phyloP scores from a whole-genome alignment of 2,113 vertebrate species.

The Seriola dumerili region DNA sequence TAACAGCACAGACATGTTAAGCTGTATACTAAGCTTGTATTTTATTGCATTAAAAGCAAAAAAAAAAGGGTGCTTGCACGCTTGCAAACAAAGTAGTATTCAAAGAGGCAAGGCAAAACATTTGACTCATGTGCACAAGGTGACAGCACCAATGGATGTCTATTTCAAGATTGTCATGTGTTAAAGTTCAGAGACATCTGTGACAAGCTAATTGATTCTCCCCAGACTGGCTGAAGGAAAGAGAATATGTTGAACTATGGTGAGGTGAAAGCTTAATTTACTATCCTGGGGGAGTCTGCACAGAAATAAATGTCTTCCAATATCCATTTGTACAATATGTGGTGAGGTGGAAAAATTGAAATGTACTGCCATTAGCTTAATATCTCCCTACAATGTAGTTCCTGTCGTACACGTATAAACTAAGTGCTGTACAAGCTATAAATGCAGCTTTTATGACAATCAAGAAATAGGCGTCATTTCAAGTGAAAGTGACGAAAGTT shows the following conservation, averaged over 20 bases:
- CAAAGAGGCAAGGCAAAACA: constrained; percentile 50
- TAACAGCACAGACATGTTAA: neutral
- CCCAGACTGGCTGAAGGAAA: constrained; percentile 2
- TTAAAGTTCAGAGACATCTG: constrained; percentile 45
- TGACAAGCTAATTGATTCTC: constrained; percentile 57
- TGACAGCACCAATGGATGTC: constrained; percentile 50
- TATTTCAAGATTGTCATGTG: constrained; percentile 73
- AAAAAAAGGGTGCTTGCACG: constrained; percentile 34
- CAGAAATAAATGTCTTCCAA: constrained; percentile 20
- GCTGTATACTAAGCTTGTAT: neutral
- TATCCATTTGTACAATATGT: constrained; percentile 32
- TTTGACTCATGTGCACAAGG: constrained; percentile 60
- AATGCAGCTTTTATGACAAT: constrained; percentile 58
- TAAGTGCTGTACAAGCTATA: neutral
- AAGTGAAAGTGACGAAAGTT: constrained; percentile 74
- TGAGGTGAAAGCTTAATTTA: constrained; percentile 34
- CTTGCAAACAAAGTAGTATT: constrained; percentile 49
- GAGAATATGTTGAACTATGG: neutral
- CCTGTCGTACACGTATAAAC: neutral
- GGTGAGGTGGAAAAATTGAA: constrained; percentile 22
- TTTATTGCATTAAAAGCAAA: constrained; percentile 6
- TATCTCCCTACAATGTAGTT: constrained; percentile 4
- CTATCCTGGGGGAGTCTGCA: constrained; percentile 14
- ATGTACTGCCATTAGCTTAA: constrained; percentile 28
- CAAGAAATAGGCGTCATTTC: constrained; percentile 68